Percentiles rank a stretch among this genome's conserved stretches.
Evolutionary conservation across 2,113 vertebrate species (phyloP).

Genomic region (Gavia stellata): DNA sequence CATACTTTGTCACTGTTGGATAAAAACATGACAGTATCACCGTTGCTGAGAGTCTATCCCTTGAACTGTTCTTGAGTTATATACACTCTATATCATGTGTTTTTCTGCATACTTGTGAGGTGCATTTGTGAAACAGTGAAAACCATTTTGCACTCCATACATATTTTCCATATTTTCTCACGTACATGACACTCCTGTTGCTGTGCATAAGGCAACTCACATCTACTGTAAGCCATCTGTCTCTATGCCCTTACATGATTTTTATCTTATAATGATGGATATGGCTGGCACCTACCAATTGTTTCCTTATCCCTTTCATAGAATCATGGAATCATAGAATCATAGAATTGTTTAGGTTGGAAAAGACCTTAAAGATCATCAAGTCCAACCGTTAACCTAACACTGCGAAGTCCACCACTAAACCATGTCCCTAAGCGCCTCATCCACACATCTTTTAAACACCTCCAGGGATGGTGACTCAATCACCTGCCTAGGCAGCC

Average conservation of each 20-base stretch:
- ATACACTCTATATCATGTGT: not conserved
- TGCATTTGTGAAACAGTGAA: not conserved
- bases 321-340: too few relatives aligned
- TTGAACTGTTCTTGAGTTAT: not conserved
- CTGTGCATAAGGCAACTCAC: not conserved
- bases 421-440: too few relatives aligned
- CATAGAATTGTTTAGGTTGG: too few relatives aligned
- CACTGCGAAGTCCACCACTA: too few relatives aligned
- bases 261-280: not conserved
- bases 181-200: not conserved
- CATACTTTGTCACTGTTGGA: not conserved
- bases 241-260: not conserved
- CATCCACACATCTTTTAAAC: too few relatives aligned
- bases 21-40: not conserved
- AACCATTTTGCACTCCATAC: not conserved
- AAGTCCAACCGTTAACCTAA: too few relatives aligned
- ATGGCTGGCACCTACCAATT: not conserved
- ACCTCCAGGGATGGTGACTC: too few relatives aligned
- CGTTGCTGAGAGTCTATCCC: not conserved
- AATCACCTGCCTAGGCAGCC: too few relatives aligned
- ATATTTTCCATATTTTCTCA: not conserved
- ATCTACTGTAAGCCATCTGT: not conserved
- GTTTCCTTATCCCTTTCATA: not conserved
- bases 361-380: too few relatives aligned
- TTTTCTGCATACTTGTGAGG: not conserved